phyloP scores from a whole-genome alignment of 2,888 invertebrate species.

The Rhorus exstirpatorius region DNA sequence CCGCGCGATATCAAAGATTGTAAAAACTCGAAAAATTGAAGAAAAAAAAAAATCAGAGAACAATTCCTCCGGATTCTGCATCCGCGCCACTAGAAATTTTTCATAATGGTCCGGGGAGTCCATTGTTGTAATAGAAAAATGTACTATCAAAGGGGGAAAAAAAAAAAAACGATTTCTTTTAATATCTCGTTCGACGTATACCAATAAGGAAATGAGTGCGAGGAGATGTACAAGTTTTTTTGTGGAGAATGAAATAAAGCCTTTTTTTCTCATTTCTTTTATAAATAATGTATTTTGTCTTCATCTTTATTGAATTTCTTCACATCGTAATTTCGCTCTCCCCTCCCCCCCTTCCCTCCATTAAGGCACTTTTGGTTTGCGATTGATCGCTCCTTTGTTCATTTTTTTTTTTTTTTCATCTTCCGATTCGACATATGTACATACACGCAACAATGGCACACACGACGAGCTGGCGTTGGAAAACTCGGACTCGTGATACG shows the following conservation, averaged over 20 bases:
- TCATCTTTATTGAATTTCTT: conserved; percentile 82
- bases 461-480: conserved; percentile 56
- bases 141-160: neutral
- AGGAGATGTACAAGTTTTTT: neutral
- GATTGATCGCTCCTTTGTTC: conserved; percentile 38
- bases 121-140: too few relatives aligned
- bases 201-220: neutral
- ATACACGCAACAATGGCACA: conserved; percentile 77
- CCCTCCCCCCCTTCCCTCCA: conserved; percentile 50
- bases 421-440: conserved; percentile 74
- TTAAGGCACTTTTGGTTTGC: conserved; percentile 79
- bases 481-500: conserved; percentile 45
- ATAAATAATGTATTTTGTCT: conserved; percentile 82
- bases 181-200: neutral
- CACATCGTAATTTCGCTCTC: conserved; percentile 73
- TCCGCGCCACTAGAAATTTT: too few relatives aligned
- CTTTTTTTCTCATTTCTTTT: conserved; percentile 71
- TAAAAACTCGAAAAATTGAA: too few relatives aligned
- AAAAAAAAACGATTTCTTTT: too few relatives aligned
- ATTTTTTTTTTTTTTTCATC: conserved; percentile 64
- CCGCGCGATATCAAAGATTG: too few relatives aligned
- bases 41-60: too few relatives aligned
- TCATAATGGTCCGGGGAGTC: too few relatives aligned
- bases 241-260: conserved; percentile 50
- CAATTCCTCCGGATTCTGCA: too few relatives aligned